Evolutionary conservation across 2,888 invertebrate species (phyloP).

Genomic region (Podabrus alpinus): DNA sequence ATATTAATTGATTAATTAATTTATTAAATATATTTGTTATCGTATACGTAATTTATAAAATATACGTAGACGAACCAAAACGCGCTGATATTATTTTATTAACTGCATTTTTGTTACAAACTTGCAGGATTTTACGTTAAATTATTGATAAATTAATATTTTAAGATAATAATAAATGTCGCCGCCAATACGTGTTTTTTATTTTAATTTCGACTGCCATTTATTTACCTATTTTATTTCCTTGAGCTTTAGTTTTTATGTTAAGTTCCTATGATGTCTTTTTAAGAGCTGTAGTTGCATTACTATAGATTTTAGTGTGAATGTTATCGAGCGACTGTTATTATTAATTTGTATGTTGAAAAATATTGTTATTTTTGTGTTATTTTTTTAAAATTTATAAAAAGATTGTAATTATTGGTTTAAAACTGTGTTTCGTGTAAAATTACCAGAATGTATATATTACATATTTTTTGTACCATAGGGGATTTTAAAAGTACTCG

Average conservation of each 20-base stretch:
- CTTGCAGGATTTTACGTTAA: background rate
- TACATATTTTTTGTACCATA: conserved; percentile 17
- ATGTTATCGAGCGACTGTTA: conserved; percentile 19
- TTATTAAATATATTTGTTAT: conserved; percentile 21
- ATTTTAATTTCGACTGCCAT: conserved; percentile 38
- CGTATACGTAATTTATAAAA: conserved; percentile 8
- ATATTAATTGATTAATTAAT: conserved; percentile 22
- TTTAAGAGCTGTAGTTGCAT: conserved; percentile 29
- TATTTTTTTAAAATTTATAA: conserved; percentile 4
- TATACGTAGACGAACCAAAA: conserved; percentile 12
- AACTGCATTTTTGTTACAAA: background rate
- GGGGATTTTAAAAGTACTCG: background rate
- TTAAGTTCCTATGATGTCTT: conserved; percentile 29
- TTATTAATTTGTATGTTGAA: conserved; percentile 7
- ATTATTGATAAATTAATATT: background rate
- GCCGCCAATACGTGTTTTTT: conserved; percentile 5
- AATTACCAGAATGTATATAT: conserved; percentile 13
- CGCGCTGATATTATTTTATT: conserved; percentile 19
- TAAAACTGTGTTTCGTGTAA: background rate
- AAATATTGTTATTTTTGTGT: background rate
- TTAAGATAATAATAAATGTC: background rate
- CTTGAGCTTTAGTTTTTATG: conserved; percentile 25
- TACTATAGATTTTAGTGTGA: conserved; percentile 23
- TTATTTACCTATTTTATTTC: conserved; percentile 16
- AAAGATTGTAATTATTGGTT: conserved; percentile 14